Evolutionary conservation across 2,797 vertebrate species (phyloP), one percentile per base, ranked within the genome.

Genomic region (Periophthalmus magnuspinnatus): DNA sequence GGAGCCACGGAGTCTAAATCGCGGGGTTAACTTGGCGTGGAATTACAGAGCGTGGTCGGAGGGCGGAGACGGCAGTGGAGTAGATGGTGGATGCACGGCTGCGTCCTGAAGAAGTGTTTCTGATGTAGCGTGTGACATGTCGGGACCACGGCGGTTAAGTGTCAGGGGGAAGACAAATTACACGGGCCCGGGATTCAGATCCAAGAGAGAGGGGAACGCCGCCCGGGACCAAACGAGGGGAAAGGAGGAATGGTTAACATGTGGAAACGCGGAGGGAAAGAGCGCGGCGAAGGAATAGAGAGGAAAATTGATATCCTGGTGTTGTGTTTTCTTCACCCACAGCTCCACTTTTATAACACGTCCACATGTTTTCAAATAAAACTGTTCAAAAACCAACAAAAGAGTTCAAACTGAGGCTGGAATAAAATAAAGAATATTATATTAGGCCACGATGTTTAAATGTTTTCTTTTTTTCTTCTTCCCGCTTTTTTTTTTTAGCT

Each of bases 121-220:
- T 72, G n/a, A 76, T 54, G 71, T 68, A 11, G 75, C 62, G 57
- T 19, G 54, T 21, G 67, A 73, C 76, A 68, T 68, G 70, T 67
- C 75, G 45, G 55, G 32, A 61, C 62, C 55, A 69, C 48, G 64
- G 70, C 32, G 22, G 41, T 68, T 70, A 76, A 74, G 79, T 81
- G 76, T 72, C 67, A 64, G 58, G 64, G 64, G 74, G 74, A 75
- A 78, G 79, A 74, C 69, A 75, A 80, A 81, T 80, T 77, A 74
- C 63, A n/a, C 6, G 54, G n/a, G 21, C 3, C 38, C 36, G 62
- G 66, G 19, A 61, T 67, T 81, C 57, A 59, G 70, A 80, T 61
- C 22, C 32, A 34, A 64, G n/a, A 22, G 38, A 28, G 41, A 64
- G 41, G 38, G 14, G 21, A 28, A 24, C 61, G 5, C 38, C 4